phyloP scores from a whole-genome alignment of 2,888 invertebrate genomes.

The Ectemnius cavifrons region DNA sequence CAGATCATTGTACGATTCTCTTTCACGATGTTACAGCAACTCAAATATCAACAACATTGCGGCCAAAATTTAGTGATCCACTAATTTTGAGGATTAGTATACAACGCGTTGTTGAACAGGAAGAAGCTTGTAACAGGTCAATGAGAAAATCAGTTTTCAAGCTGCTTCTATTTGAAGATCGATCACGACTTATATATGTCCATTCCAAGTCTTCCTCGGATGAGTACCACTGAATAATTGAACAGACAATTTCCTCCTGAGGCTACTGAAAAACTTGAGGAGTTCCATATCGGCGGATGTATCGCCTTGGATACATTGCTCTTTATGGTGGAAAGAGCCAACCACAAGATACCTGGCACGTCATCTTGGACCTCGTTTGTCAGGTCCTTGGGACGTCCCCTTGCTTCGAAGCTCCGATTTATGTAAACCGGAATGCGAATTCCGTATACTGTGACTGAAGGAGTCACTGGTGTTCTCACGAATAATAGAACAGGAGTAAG shows the following conservation, averaged over 20 bases:
- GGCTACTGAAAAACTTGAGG: conserved; percentile 29
- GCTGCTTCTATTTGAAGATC: neutral
- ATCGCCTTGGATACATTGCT: conserved; percentile 2
- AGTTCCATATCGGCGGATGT: conserved; percentile 13
- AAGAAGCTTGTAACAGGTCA: neutral
- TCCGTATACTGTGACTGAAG: no score
- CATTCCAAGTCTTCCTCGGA: neutral
- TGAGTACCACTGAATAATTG: conserved; percentile 54
- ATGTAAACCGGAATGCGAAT: no score
- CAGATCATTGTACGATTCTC: no score
- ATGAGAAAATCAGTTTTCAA: conserved; percentile 1
- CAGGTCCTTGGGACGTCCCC: neutral
- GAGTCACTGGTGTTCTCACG: no score
- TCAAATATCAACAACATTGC: no score
- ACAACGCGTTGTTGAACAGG: no score
- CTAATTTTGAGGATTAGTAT: no score
- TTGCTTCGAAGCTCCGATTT: neutral
- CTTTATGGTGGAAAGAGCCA: neutral
- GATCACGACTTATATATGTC: neutral
- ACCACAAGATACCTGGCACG: neutral
- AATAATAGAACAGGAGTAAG: no score
- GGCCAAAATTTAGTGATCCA: no score
- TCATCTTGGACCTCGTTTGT: conserved; percentile 5
- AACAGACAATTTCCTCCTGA: conserved; percentile 52
- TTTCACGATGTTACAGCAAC: no score